These are phyloP conservation scores for Irena cyanogastra DNA, from an alignment of 2,113 vertebrate genomes.

Conservation along the genomic window DNA sequence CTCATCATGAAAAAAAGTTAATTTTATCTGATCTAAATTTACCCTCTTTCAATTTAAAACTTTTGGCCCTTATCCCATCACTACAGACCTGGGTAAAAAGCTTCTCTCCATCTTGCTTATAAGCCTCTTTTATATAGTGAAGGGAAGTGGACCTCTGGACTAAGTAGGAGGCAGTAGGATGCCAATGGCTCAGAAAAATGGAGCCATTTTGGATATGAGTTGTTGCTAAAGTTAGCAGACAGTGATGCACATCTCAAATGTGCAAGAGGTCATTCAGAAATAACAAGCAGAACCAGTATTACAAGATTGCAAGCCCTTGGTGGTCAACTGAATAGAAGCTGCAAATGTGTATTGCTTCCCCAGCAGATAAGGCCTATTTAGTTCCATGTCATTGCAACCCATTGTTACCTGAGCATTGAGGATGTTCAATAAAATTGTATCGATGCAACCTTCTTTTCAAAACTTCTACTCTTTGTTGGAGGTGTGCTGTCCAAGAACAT, in stretches of 20 bases:
- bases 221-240: neutral
- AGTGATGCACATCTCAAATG: neutral
- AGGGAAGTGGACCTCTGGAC: neutral
- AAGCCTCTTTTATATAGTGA: neutral
- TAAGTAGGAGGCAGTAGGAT: neutral
- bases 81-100: neutral
- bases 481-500: neutral
- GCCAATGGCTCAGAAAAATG: neutral
- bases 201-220: neutral
- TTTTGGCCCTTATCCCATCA: neutral
- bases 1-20: neutral
- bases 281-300: neutral
- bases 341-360: neutral
- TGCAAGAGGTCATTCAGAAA: neutral
- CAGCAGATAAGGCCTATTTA: rapidly evolving
- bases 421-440: neutral
- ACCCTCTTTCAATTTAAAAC: neutral
- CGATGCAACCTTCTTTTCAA: neutral
- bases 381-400: neutral
- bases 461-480: neutral
- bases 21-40: neutral
- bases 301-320: neutral
- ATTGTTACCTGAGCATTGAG: neutral
- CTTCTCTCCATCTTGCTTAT: neutral
- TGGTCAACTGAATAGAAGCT: neutral